Evolutionary conservation across 2,113 vertebrate species (phyloP), one percentile per base, ranked within the genome.

Genomic region (Thalassarche chlororhynchos): DNA sequence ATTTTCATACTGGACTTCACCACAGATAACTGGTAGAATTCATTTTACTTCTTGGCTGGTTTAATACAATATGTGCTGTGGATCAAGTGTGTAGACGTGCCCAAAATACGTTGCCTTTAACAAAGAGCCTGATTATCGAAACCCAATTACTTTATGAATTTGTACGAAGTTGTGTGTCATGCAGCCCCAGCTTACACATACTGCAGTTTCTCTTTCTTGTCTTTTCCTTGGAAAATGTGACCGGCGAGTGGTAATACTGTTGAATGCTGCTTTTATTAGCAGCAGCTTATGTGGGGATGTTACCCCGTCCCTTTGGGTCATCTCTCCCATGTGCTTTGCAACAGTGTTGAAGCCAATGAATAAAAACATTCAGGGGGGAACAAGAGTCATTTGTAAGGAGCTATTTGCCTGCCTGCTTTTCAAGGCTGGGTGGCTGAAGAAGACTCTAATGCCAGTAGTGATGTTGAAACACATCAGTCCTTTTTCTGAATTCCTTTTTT

Each of bases 221-320:
- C 74, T 80, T 86, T 78, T 40, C 84, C 93, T 85, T 57, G 91
- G 93, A 96, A 96, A 95, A 90, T 94, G 87, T 97, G 97, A 96
- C 89, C 8, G 13, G 49, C 0, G 0, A 86, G 79, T 51, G 87
- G 91, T 54, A 58, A 44, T 66, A 1, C 70, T 70, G 51, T 5
- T 96, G 84, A 97, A 96, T 94, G 87, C 89, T 57, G 87, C 94
- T 91, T 95, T 96, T 86, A 88, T 94, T 36, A 94, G 82, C 87
- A 66, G 78, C 87, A 91, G 82, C 78, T 64, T 65, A 13, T n/a
- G 52, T 19, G 51, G n/a, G 84, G 94, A 90, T 91, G 82, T 84
- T 96, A 40, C 81, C 94, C 84, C 5, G 1, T 84, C 91, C 54
- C 91, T 94, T 77, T 60, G 95, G 94, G 91, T 89, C 89, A 75